Base-by-base conservation (phyloP, 2,113 vertebrate genomes). In the Otocyon megalotis region DNA sequence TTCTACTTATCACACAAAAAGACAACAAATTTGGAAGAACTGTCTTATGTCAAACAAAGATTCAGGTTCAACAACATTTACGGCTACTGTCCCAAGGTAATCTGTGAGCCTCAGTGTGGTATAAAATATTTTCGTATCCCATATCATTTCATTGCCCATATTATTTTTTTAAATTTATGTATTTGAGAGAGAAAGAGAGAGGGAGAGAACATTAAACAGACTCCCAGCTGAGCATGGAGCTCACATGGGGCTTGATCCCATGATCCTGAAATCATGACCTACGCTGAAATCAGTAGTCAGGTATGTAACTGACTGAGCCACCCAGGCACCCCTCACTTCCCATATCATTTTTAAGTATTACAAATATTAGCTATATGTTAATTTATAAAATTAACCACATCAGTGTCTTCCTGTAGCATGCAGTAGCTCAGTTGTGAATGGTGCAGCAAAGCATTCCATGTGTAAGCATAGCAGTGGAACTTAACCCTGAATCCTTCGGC, bases 31-130 rank as follows among this genome's bases (percentile, higher is more conserved):
- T 90, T 76, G 62, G 62, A 74, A 71, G 67, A 72, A n/a, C 26
- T 87, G 8, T 63, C 93, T 90, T 58, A 35, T 90, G 56, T 94
- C 69, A 92, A 72, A 82, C 69, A 92, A 72, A 82, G 14, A 79
- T 79, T 90, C 56, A 92, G 86, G 48, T 72, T 93, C 24, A 37
- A 72, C 7, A 26, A 82, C 43, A 90, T 63, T 74, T 65, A 86
- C 17, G 0, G 2, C 5, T 35, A 86, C 32, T 86, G 54, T 81
- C 32, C 37, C 30, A 69, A 92, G 63, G 76, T 71, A 53, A 77
- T 67, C 58, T 85, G 35, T 71, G 60, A 81, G 32, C 28, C 16
- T 91, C 71, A 12, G 0, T 84, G 56, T 30, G 16, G 13, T 28
- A 79, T 16, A 81, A 71, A 80, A 54, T 56, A 76, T n/a, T 63